Evolutionary conservation across 1,140 invertebrate genomes (phyloP), one percentile per base, ranked within the genome.

Genomic region (Drosophila ambigua): DNA sequence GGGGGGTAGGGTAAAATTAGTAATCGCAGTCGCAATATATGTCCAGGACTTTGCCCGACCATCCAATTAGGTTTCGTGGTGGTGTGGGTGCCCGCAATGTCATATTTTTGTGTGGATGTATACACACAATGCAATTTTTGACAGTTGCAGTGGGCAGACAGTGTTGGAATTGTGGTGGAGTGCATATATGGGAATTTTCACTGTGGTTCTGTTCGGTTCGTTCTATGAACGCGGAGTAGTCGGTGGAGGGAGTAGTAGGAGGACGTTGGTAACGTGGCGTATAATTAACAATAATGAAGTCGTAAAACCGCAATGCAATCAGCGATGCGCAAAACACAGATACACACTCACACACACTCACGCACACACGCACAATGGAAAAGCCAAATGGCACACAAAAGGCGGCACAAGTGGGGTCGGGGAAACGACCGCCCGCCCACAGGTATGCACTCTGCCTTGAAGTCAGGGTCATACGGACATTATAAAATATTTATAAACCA

Each of bases 261-360:
- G 52, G 52, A 20, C 80, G 81, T 66, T 49, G 81, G 31, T 64
- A 63, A 51, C 81, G 58, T 58, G 68, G 67, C 83, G 67, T 79
- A 83, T 88, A 83, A 89, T 88, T 88, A 89, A 89, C 83, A 88
- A 88, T 88, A 88, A 88, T 89, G 84, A 88, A 88, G 79, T 88
- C 83, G 79, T 88, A 79, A 88, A 89, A 88, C 83, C 84, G 84
- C 83, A 88, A 83, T 83, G 83, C 83, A 88, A 88, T 88, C 83
- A 88, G 79, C 79, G 79, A 88, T 89, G 83, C 83, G 83, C 83
- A 89, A 88, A 88, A 83, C 84, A 88, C 76, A 76, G 78, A 75
- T 49, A 67, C 46, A 59, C 64, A 58, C 64, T 49, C 60, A 68
- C 45, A 53, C 45, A 53, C 31, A 41, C 24, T 49, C 43, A 55